Evolutionary conservation across 64 coral and sea anemone species (phyloP), one percentile per base, ranked within the genome.

Genomic region (Montipora sp.): DNA sequence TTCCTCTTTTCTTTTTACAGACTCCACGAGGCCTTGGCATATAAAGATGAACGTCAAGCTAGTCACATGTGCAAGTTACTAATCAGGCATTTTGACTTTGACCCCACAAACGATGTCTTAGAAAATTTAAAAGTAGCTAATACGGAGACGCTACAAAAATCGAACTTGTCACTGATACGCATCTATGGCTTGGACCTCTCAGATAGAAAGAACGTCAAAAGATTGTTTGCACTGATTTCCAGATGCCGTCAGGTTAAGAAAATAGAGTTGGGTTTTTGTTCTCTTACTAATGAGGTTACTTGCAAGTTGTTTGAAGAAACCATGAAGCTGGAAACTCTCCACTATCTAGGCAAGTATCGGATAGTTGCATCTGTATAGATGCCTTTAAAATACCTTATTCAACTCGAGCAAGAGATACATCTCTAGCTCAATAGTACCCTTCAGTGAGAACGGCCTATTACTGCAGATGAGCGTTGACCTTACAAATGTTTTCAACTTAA

Each of bases 21-120:
- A 50, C 82, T 85, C 44, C 71, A 77, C 7, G 87, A 74, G 73
- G 89, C 66, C 13, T 66, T 91, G 24, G 16, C 18, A 22, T 43
- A 60, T 49, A 75, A 47, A 70, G 81, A 91, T 22, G 78, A 45
- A 44, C 89, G 89, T 7, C 89, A 91, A 47, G 60, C 59, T 43
- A 47, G 24, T 65, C 48, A 82, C 13, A 55, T 84, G 11, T 92
- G 90, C 69, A 92, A 85, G 16, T 8, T 84, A n/a, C 81, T 92
- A 1, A 45, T 84, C 43, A 84, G 69, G 12, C 80, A 92, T 59
- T 92, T 92, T 51, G 75, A 77, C 51, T 76, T 75, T 23, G 50
- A 88, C 23, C 50, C 55, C 6, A 21, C 18, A 11, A 72, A 50
- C 10, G 82, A 85, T 50, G 19, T 85, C n/a, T 48, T 51, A 14